Percentiles rank a stretch among this genome's conserved stretches.
Evolutionary conservation across 2,888 invertebrate species (phyloP).

Genomic region (Phengaris arion): DNA sequence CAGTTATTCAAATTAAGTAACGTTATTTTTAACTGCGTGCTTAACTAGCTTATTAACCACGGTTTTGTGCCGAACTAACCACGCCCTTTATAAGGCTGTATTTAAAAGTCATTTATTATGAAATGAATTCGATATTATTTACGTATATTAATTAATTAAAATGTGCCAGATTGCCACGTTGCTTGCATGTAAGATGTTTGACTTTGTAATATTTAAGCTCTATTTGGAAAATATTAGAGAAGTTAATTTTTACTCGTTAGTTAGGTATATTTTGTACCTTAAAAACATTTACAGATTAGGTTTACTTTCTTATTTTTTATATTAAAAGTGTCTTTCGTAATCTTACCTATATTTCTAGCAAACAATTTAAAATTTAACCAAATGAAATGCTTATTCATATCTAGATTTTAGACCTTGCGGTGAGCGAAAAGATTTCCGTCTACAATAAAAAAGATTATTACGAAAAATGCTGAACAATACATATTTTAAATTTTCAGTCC

Average conservation of each 20-base stretch:
- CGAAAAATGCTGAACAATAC: background rate
- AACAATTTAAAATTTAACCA: too few species aligned
- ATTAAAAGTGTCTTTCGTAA: too few species aligned
- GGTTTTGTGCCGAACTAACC: background rate
- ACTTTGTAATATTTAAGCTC: too few species aligned
- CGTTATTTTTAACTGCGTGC: conserved; percentile 21
- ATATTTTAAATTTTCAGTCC: background rate
- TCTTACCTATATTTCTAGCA: too few species aligned
- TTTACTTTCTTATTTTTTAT: too few species aligned
- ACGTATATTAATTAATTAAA: background rate
- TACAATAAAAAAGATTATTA: background rate
- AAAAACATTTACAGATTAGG: too few species aligned
- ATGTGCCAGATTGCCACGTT: background rate
- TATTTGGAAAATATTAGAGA: too few species aligned
- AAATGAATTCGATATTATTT: background rate
- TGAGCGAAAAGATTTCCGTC: background rate
- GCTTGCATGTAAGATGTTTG: background rate
- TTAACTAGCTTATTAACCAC: conserved; percentile 5
- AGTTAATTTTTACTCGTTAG: too few species aligned
- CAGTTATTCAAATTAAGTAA: conserved; percentile 20
- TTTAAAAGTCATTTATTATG: conserved; percentile 1
- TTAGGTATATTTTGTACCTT: too few species aligned
- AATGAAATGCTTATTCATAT: too few species aligned
- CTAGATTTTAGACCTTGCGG: background rate
- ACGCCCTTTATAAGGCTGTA: conserved; percentile 6